Conservation (phyloP, 2,113 vertebrate species). For the Pelmatolapia mariae region DNA sequence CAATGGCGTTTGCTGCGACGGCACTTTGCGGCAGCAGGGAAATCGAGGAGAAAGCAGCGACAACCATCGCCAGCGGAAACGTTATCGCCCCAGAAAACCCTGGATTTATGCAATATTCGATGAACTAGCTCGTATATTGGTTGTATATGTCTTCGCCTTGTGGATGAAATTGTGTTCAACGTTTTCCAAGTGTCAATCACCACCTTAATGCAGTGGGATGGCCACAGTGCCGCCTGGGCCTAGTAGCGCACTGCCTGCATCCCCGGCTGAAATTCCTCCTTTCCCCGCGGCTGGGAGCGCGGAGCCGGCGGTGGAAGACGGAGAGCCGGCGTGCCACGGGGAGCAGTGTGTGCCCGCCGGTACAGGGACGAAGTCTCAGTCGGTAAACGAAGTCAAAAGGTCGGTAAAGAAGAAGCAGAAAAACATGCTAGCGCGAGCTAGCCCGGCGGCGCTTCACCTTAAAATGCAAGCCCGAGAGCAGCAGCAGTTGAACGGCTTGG, state of each 20-base stretch:
- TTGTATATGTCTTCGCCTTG: constrained; percentile 10
- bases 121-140: neutral
- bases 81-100: neutral
- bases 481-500: constrained; percentile 88
- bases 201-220: constrained; percentile 82
- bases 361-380: constrained; percentile 48
- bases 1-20: constrained; percentile 65
- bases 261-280: constrained; percentile 72
- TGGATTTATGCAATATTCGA: constrained; percentile 38
- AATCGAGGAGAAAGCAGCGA: constrained; percentile 67
- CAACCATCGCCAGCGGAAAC: constrained; percentile 49
- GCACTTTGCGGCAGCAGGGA: constrained; percentile 68
- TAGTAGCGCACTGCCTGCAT: constrained; percentile 82
- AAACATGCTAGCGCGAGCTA: constrained; percentile 70
- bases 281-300: constrained; percentile 75
- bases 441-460: constrained; percentile 76
- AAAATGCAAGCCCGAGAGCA: constrained; percentile 74
- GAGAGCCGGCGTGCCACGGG: constrained; percentile 69
- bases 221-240: constrained; percentile 94
- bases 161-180: constrained; percentile 53
- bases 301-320: constrained; percentile 73
- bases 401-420: constrained; percentile 66
- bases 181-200: constrained; percentile 49
- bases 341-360: constrained; percentile 61
- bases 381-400: constrained; percentile 54